Evolutionary conservation across 2,113 vertebrate genomes (phyloP).

Genomic region (Orycteropus afer): DNA sequence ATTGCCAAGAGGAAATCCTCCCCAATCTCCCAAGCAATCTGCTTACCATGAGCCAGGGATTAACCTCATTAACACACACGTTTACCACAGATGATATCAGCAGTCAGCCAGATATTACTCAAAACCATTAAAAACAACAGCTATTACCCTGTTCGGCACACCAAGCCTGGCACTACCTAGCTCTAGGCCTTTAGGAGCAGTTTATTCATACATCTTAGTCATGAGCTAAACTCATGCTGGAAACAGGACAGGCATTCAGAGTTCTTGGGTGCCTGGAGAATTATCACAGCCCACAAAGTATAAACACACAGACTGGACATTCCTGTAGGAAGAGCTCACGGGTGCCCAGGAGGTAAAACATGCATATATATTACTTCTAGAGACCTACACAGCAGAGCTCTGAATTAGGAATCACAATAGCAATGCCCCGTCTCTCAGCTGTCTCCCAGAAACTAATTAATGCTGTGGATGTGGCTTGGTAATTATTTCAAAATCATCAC

Average conservation of each 20-base stretch:
- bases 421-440: conserved; percentile 9
- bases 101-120: conserved; percentile 56
- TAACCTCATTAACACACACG: conserved; percentile 69
- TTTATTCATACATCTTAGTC: neutral
- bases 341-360: neutral
- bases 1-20: neutral
- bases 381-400: conserved; percentile 24
- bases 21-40: conserved; percentile 59
- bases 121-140: conserved; percentile 40
- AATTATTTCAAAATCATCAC: conserved; percentile 59
- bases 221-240: neutral
- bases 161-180: neutral
- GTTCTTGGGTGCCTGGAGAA: neutral
- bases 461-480: conserved; percentile 36
- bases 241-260: neutral
- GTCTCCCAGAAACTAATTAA: conserved; percentile 73
- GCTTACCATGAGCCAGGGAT: conserved; percentile 68
- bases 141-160: neutral
- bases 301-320: neutral
- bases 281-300: neutral
- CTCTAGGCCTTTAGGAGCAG: neutral
- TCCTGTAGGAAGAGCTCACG: conserved; percentile 8
- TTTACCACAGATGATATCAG: conserved; percentile 34
- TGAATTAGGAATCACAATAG: conserved; percentile 60
- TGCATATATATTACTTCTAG: neutral